Evolutionary conservation across 2,888 invertebrate genomes (phyloP), one percentile per base, ranked within the genome.

Genomic region (Anorthoa munda): DNA sequence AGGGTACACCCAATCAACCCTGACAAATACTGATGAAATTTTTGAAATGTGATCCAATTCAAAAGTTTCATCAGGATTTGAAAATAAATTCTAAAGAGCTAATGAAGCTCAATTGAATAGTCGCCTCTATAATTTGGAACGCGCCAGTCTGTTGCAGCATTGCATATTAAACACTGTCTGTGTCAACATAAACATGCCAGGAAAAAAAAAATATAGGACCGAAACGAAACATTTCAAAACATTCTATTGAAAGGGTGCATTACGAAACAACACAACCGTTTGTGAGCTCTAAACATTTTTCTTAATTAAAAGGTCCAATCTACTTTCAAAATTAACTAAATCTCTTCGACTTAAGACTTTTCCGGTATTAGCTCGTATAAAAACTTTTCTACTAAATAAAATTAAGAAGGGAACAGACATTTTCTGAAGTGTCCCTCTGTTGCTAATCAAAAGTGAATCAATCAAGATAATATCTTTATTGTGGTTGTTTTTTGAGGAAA

Each of bases 241-340:
- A 12, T 26, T 51, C 12, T 53, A 63, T 69, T n/a, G 5, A 46
- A 53, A 46, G 46, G 15, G 51, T 5, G 26, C 26, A 31, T 15
- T 26, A 26, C 0, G 39, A 9, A 39, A n/a, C 50, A 61, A 56
- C 15, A 50, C 13, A 61, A 50, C 13, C 18, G 18, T 56, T 75
- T 45, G 26, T 26, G 15, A 45, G 0, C 23, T 13, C 23, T 26
- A 48, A 50, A 65, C 46, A 69, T 63, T 53, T 63, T 53, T 39
- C 23, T 39, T 66, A 63, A 66, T 75, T 75, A 65, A 66, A 63
- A 69, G 15, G 4, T 61, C 46, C 21, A 73, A 61, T 66, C 18
- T 77, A 46, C 31, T 79, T 66, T 66, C 21, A 13, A 26, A 50
- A 72, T 77, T 55, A 23, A 55, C 45, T n/a, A 55, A 55, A 65